Evolutionary conservation across 2,797 vertebrate genomes (phyloP).

Genomic region (Lithobates sylvaticus): DNA sequence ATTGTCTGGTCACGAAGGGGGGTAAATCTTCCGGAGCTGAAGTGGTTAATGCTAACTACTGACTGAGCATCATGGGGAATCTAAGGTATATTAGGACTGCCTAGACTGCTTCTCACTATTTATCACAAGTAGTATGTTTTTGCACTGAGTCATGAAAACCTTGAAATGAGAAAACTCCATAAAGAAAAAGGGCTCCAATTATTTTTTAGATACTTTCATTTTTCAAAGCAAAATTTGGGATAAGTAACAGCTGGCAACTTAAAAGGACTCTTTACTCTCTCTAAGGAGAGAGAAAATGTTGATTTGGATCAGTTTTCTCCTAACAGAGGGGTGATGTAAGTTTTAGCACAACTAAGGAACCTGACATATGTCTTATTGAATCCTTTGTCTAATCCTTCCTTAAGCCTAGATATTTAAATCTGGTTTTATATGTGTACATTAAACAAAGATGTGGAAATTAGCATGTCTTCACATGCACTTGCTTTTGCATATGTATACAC

Average conservation of each 20-base stretch:
- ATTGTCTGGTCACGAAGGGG: too few species aligned
- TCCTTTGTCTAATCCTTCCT: neutral
- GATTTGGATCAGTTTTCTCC: neutral
- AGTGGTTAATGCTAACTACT: too few species aligned
- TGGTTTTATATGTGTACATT: too few species aligned
- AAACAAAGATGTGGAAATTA: too few species aligned
- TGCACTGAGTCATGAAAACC: neutral
- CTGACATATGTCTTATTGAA: conserved; percentile 5
- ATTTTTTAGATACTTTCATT: conserved; percentile 14
- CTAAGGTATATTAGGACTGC: too few species aligned
- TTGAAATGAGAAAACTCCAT: neutral
- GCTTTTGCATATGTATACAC: too few species aligned
- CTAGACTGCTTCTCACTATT: neutral
- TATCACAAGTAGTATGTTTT: neutral
- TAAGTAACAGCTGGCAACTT: conserved; percentile 17
- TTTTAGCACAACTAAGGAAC: neutral
- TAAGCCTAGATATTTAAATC: neutral
- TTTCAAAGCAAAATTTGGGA: conserved; percentile 1
- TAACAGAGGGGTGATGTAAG: neutral
- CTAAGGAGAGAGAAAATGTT: neutral
- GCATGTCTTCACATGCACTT: too few species aligned
- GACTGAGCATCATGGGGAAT: too few species aligned
- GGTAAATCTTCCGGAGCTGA: too few species aligned
- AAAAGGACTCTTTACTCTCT: neutral
- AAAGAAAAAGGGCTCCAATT: neutral